Conservation (phyloP, 2,888 invertebrate genomes). For the Hypomecis punctinalis region DNA sequence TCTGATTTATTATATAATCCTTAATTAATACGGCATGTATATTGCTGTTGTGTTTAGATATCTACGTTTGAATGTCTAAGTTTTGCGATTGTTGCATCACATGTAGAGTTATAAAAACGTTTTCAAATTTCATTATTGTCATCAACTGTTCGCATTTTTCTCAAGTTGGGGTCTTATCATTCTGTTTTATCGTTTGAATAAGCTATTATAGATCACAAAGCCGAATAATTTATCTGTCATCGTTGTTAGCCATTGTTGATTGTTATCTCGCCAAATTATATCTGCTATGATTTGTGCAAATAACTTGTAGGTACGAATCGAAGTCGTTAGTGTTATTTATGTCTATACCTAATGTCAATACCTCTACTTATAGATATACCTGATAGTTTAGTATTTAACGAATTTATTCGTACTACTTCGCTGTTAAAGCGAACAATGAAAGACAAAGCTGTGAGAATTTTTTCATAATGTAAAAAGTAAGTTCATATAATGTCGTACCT, state of each 20-base stretch:
- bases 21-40: conserved; percentile 9
- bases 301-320: conserved; percentile 45
- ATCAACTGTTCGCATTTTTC: conserved; percentile 19
- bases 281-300: conserved; percentile 37
- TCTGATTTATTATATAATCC: conserved; percentile 30
- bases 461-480: conserved; percentile 82
- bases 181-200: conserved; percentile 18
- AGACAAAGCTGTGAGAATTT: conserved; percentile 76
- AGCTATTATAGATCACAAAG: conserved; percentile 25
- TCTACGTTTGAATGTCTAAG: background rate
- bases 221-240: conserved; percentile 24
- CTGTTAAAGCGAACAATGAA: conserved; percentile 81
- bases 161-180: conserved; percentile 22
- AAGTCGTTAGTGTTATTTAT: conserved; percentile 56
- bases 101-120: conserved; percentile 2
- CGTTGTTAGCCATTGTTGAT: conserved; percentile 43
- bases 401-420: conserved; percentile 81
- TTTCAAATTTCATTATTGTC: conserved; percentile 3
- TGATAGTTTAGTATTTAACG: conserved; percentile 78
- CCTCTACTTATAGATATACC: conserved; percentile 68
- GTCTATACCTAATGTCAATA: conserved; percentile 56
- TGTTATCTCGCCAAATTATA: conserved; percentile 45
- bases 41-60: conserved; percentile 11
- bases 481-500: conserved; percentile 67
- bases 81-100: conserved; percentile 15